A percentile compares a stretch with the other conserved stretches of the same genome.
Evolutionary conservation across 2,888 invertebrate species (phyloP).

Genomic region (Drosophila infuscata): DNA sequence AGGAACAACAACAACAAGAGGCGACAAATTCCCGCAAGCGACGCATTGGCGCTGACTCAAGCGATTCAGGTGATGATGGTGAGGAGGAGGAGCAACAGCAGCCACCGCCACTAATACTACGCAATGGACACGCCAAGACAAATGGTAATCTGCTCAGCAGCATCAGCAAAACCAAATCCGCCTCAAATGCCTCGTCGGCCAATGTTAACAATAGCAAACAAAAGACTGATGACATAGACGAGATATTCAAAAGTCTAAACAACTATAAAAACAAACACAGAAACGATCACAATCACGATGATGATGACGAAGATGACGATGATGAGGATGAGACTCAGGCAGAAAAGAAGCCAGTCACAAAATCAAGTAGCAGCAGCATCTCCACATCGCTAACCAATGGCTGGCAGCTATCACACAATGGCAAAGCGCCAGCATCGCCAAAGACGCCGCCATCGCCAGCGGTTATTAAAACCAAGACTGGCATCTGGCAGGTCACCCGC

Average conservation of each 20-base stretch:
- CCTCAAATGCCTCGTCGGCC: slow-evolving; percentile 60
- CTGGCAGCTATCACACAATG: slow-evolving; percentile 63
- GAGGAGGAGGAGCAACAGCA: slow-evolving; percentile 30
- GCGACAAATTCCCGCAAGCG: slow-evolving; percentile 69
- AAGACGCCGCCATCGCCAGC: slow-evolving; percentile 83
- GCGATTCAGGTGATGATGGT: slow-evolving; percentile 58
- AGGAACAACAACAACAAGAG: slow-evolving; percentile 43
- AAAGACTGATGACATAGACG: slow-evolving; percentile 82
- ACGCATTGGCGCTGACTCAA: slow-evolving; percentile 59
- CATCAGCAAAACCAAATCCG: slow-evolving; percentile 44
- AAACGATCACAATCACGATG: slow-evolving; percentile 26
- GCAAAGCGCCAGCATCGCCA: slow-evolving; percentile 59
- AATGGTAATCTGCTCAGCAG: slow-evolving; percentile 42
- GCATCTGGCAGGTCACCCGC: slow-evolving; percentile 83
- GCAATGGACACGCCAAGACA: slow-evolving; percentile 62
- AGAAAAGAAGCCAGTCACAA: slow-evolving; percentile 25
- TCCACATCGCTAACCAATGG: slow-evolving; percentile 41
- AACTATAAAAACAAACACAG: slow-evolving; percentile 54
- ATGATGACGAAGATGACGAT: slow-evolving; percentile 24
- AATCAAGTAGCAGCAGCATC: slow-evolving; percentile 9
- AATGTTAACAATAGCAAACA: slow-evolving; percentile 64
- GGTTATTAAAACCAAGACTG: slow-evolving; percentile 84
- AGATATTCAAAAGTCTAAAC: slow-evolving; percentile 75
- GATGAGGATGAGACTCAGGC: neutral
- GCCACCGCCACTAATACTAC: slow-evolving; percentile 18